phyloP scores from a whole-genome alignment of 2,113 vertebrate species.

The Cyphomyrus plagiostoma region DNA sequence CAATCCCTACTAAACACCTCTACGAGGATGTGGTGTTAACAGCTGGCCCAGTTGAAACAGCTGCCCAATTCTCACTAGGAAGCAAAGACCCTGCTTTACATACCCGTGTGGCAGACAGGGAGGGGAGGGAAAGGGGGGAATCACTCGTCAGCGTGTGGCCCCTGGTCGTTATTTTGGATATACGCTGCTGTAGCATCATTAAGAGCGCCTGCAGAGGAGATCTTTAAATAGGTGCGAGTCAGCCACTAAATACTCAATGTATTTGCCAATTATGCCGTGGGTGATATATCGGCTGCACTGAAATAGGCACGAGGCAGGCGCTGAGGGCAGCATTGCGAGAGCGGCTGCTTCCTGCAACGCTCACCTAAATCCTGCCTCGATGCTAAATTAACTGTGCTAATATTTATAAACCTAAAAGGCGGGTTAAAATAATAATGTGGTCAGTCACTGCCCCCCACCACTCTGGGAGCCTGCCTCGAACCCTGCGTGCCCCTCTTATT shows the following conservation, averaged over 20 bases:
- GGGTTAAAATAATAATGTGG: background rate
- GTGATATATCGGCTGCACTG: conserved; percentile 53
- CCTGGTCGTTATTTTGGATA: conserved; percentile 41
- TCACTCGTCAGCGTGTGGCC: conserved; percentile 35
- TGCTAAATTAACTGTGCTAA: conserved; percentile 69
- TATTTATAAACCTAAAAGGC: conserved; percentile 62
- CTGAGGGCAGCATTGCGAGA: conserved; percentile 38
- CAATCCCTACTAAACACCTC: background rate
- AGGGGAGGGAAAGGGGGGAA: background rate
- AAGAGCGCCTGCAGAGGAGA: conserved; percentile 34
- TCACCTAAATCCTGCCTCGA: conserved; percentile 65
- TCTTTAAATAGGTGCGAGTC: conserved; percentile 39
- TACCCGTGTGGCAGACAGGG: background rate
- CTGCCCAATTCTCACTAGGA: background rate
- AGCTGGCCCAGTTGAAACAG: background rate
- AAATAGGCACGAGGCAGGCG: conserved; percentile 49
- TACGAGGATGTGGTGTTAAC: background rate
- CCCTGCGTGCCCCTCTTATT: background rate
- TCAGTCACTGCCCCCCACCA: background rate
- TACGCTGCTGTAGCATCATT: conserved; percentile 25
- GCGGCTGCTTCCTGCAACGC: conserved; percentile 51
- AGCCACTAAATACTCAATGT: conserved; percentile 34
- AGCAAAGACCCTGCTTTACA: background rate
- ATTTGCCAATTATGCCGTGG: conserved; percentile 43
- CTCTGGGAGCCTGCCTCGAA: background rate